phyloP scores from a whole-genome alignment of 2,113 vertebrate species.

The Hippocampus mohnikei region DNA sequence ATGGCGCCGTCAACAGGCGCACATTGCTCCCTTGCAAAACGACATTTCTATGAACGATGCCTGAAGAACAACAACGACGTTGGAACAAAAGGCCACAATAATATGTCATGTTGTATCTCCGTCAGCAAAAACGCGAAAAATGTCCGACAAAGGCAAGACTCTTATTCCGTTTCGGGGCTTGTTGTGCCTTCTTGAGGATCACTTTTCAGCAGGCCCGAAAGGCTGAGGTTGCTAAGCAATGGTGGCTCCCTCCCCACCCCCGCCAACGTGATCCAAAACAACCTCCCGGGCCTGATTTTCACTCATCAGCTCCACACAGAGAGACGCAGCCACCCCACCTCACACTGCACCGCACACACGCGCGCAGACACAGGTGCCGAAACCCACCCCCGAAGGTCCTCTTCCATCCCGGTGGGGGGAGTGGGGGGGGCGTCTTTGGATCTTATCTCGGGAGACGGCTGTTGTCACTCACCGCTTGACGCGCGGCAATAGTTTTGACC shows the following conservation, averaged over 20 bases:
- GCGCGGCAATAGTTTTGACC: slow-evolving; percentile 42
- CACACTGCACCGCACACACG: slow-evolving; percentile 18
- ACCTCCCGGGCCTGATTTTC: slow-evolving; percentile 55
- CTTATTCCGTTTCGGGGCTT: slow-evolving; percentile 29
- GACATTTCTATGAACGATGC: too few species aligned
- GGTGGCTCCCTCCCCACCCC: slow-evolving; percentile 36
- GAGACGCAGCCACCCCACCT: slow-evolving; percentile 25
- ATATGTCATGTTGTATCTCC: not conserved
- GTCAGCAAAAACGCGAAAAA: slow-evolving; percentile 1
- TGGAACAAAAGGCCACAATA: too few species aligned
- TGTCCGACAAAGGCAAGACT: slow-evolving; percentile 11
- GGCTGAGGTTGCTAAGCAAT: slow-evolving; percentile 65
- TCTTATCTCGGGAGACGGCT: slow-evolving; percentile 63
- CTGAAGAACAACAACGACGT: too few species aligned
- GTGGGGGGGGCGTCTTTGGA: slow-evolving; percentile 34
- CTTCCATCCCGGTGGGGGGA: slow-evolving; percentile 12
- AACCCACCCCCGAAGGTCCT: not conserved
- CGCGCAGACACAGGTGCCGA: slow-evolving; percentile 18
- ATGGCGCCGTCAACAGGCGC: too few species aligned
- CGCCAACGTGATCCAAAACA: slow-evolving; percentile 59
- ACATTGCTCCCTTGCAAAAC: too few species aligned
- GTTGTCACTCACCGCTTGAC: slow-evolving; percentile 67
- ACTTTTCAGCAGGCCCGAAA: slow-evolving; percentile 50
- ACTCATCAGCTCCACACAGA: slow-evolving; percentile 60
- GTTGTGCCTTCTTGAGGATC: not conserved